These are phyloP conservation scores for Punctoribates punctum DNA, from an alignment of 2,888 invertebrate species.

Conservation along the genomic window DNA sequence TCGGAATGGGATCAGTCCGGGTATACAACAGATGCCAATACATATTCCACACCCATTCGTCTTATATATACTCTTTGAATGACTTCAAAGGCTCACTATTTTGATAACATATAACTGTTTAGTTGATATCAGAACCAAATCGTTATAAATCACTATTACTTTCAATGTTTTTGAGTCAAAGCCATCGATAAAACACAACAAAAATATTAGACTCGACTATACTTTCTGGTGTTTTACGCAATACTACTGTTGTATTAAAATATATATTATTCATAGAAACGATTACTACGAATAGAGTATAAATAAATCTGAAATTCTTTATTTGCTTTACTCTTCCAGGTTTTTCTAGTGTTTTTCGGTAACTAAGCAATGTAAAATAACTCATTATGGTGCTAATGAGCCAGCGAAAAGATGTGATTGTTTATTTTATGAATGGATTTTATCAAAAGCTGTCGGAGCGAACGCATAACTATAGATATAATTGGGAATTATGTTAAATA, in stretches of 20 bases:
- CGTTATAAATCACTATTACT: slow-evolving; percentile 36
- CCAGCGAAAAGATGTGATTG: not conserved
- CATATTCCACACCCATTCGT: not conserved
- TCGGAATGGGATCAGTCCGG: not conserved
- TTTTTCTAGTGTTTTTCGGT: too few species aligned
- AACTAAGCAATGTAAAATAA: too few species aligned
- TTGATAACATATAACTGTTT: slow-evolving; percentile 25
- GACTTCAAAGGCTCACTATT: not conserved
- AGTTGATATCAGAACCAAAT: slow-evolving; percentile 5
- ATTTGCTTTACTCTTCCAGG: too few species aligned
- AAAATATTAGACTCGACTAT: not conserved
- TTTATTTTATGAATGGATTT: not conserved
- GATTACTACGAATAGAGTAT: not conserved
- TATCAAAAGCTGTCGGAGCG: not conserved
- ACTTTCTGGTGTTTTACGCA: not conserved
- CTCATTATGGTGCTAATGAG: too few species aligned
- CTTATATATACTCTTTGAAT: not conserved
- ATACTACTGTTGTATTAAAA: not conserved
- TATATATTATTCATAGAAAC: not conserved
- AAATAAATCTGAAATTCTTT: too few species aligned
- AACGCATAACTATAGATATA: not conserved
- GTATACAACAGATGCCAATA: not conserved
- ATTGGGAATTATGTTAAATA: not conserved
- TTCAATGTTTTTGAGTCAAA: not conserved
- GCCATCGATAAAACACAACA: slow-evolving; percentile 20